phyloP scores from a whole-genome alignment of 2,113 vertebrate species.

The Melanerpes formicivorus region DNA sequence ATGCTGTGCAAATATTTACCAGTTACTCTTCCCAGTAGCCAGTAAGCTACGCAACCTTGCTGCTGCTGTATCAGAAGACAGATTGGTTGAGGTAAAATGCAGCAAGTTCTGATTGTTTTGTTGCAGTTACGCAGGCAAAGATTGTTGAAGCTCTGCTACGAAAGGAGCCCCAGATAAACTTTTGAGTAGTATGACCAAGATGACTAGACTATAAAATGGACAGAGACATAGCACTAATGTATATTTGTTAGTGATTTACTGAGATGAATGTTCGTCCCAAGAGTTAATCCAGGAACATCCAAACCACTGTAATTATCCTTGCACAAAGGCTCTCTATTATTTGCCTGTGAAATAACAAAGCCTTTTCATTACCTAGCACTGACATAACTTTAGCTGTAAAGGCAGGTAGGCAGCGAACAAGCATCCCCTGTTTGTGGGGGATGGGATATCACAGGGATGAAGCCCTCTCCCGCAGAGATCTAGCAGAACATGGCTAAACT shows the following conservation, averaged over 20 bases:
- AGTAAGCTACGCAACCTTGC: neutral
- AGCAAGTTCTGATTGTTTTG: neutral
- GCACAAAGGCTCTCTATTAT: constrained; percentile 51
- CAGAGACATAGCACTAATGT: constrained; percentile 17
- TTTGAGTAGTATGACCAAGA: neutral
- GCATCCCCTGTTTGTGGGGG: constrained; percentile 26
- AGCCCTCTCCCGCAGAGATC: neutral
- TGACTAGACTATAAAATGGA: constrained; percentile 2
- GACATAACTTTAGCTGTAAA: constrained; percentile 46
- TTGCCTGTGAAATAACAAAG: constrained; percentile 49
- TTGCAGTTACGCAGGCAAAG: constrained; percentile 43
- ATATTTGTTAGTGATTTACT: constrained; percentile 57
- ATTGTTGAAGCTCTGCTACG: neutral
- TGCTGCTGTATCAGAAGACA: constrained; percentile 6
- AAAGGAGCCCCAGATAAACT: neutral
- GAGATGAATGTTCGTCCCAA: constrained; percentile 19
- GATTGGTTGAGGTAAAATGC: neutral
- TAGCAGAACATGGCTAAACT: neutral
- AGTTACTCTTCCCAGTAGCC: constrained; percentile 27
- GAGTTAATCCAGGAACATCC: constrained; percentile 56
- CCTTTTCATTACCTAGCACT: constrained; percentile 58
- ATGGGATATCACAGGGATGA: neutral
- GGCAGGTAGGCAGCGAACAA: constrained; percentile 29
- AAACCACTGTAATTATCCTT: constrained; percentile 50
- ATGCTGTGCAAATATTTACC: constrained; percentile 50